Evolutionary conservation across 92 coral and sea anemone species (phyloP), one percentile per base, ranked within the genome.

Genomic region (Umimayanthus chanpuru): DNA sequence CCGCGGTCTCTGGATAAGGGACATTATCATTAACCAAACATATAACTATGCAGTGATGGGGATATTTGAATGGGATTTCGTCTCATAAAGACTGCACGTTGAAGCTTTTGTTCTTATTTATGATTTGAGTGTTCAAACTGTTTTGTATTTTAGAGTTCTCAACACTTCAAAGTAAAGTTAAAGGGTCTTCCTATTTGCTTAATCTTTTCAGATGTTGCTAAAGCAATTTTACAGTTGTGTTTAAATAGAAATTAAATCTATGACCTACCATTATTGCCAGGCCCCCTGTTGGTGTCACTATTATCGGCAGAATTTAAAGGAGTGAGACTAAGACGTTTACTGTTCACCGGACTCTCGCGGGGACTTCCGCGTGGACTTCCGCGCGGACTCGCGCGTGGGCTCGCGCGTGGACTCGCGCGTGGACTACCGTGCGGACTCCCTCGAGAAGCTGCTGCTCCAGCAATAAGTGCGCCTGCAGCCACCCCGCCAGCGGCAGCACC

Each of bases 381-480:
- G 12, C 32, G 75, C 44, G 81, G 81, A 41, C 81, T 77, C 32
- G n/a, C 64, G 81, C 81, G 64, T 43, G 81, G 38, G 10, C 81
- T 77, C 26, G 39, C 30, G 12, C 32, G 75, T 77, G 81, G 81
- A 41, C 81, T 77, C 32, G n/a, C 64, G 81, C 81, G 64, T 43
- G 81, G 38, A 25, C 81, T 77, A 11, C 81, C 58, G 21, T 44
- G 81, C 26, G 82, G 81, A 77, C 81, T 77, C 18, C 55, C 81
- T 78, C 65, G 82, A 29, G 82, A 49, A n/a, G 82, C 55, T 32
- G 73, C 85, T 16, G 71, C 71, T 15, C 73, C 85, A 9, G 85
- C 73, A 18, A 65, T 38, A 81, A 21, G 18, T 61, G 73, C 56
- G 28, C 85, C 85, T 10, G 29, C 73, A 64, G 85, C 73, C 43